These are phyloP conservation scores for Zoanthus sociatus DNA, from an alignment of 92 coral and sea anemone genomes.

Conservation along the genomic window DNA sequence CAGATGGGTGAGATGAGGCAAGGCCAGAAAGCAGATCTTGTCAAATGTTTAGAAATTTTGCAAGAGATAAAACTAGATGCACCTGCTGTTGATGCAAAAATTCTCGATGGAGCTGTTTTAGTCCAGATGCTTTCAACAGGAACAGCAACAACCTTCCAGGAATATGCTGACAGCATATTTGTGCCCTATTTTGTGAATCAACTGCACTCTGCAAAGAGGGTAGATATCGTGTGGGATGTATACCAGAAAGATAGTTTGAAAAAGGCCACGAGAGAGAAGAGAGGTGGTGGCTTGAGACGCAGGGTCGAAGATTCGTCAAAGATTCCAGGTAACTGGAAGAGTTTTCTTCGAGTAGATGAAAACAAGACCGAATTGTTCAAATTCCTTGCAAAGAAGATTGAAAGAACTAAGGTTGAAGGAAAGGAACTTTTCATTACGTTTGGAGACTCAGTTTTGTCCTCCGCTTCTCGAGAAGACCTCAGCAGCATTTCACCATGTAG, in stretches of 20 bases:
- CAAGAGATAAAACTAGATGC: constrained; percentile 12
- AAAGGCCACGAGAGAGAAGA: constrained; percentile 24
- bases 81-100: constrained; percentile 48
- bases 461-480: background rate
- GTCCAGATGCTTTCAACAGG: constrained; percentile 32
- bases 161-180: constrained; percentile 57
- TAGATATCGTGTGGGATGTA: constrained; percentile 18
- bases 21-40: constrained; percentile 64
- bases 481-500: constrained; percentile 22
- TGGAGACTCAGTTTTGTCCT: constrained; percentile 1
- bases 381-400: constrained; percentile 27
- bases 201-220: constrained; percentile 48
- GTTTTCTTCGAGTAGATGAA: constrained; percentile 32
- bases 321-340: constrained; percentile 21
- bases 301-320: constrained; percentile 10
- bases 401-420: background rate
- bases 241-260: background rate
- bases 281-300: constrained; percentile 35
- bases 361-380: constrained; percentile 44
- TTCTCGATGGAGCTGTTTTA: constrained; percentile 71
- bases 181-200: constrained; percentile 58
- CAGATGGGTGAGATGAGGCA: constrained; percentile 51
- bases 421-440: background rate
- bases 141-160: constrained; percentile 51
- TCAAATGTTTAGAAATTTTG: constrained; percentile 50